Evolutionary conservation across 2,113 vertebrate genomes (phyloP), one percentile per base, ranked within the genome.

Genomic region (Mugil cephalus): DNA sequence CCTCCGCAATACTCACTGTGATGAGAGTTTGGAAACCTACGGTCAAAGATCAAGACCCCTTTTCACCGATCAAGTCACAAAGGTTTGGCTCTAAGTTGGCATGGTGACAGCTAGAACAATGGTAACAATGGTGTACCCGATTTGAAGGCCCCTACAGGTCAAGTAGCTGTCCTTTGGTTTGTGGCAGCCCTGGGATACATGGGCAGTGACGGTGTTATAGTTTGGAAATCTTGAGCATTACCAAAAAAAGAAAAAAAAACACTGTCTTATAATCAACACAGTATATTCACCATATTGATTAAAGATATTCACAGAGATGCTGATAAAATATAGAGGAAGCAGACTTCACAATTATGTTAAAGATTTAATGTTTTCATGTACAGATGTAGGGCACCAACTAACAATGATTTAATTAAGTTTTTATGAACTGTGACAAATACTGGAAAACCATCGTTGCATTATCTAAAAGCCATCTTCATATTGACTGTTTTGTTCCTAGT

Each of bases 31-130:
- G 77, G 15, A 58, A 47, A 39, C 17, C 50, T 52, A 18, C 35
- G 63, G 70, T 70, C 73, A 79, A 79, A 77, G 75, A 74, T 82
- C 64, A 56, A 46, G 51, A 53, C 55, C 77, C 13, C 43, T 64
- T 42, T 42, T 80, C 61, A 77, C 59, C 17, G 24, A 71, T 45
- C 4, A 18, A 67, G 54, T 62, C 59, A 63, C 47, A 77, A 59
- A 53, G 24, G 59, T 47, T 72, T 30, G 9, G 14, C 60, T 58
- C n/a, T 36, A 8, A 55, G 66, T 85, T 69, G 80, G 14, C 85
- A 86, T 82, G 75, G 79, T 61, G 48, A 74, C 40, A 24, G 72
- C 58, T 21, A 19, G 58, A 30, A 82, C 58, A 82, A 71, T 71
- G 58, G 36, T 2, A 35, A 66, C 74, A 65, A 77, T 78, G 65